These are phyloP conservation scores for Galerucella calmariensis DNA, from an alignment of 2,888 invertebrate species.

Conservation along the genomic window DNA sequence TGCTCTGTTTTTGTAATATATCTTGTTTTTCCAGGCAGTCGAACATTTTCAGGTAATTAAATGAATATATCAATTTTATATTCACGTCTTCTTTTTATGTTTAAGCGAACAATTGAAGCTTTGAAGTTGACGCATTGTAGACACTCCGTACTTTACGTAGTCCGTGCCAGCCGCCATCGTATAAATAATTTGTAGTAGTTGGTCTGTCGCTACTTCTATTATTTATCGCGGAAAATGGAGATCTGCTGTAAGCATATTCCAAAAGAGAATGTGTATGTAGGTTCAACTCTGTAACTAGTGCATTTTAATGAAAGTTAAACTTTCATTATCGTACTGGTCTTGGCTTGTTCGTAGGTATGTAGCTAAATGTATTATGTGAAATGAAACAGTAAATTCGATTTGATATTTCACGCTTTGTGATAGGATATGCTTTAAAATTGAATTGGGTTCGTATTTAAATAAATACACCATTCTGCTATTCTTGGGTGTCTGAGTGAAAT, in stretches of 20 bases:
- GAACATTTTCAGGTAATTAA: too few relatives aligned
- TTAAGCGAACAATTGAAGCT: not conserved
- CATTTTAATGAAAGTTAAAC: not conserved
- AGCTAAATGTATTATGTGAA: not conserved
- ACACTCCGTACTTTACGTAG: not conserved
- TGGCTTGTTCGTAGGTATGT: not conserved
- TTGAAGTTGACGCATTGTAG: not conserved
- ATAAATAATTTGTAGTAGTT: not conserved
- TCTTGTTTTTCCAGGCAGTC: too few relatives aligned
- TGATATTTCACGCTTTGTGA: not conserved
- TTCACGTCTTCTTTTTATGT: too few relatives aligned
- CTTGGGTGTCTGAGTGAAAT: too few relatives aligned
- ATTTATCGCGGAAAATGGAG: constrained; percentile 45
- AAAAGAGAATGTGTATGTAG: not conserved
- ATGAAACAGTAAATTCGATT: not conserved
- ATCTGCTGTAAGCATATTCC: constrained; percentile 15
- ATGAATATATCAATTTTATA: too few relatives aligned
- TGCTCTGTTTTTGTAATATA: too few relatives aligned
- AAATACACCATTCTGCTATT: too few relatives aligned
- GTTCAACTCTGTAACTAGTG: not conserved
- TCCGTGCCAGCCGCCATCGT: not conserved
- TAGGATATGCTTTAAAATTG: too few relatives aligned
- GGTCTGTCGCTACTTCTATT: constrained; percentile 13
- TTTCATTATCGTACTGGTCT: not conserved
- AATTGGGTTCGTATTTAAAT: too few relatives aligned